Conservation (phyloP, 2,113 vertebrate genomes). For the Strix uralensis region DNA sequence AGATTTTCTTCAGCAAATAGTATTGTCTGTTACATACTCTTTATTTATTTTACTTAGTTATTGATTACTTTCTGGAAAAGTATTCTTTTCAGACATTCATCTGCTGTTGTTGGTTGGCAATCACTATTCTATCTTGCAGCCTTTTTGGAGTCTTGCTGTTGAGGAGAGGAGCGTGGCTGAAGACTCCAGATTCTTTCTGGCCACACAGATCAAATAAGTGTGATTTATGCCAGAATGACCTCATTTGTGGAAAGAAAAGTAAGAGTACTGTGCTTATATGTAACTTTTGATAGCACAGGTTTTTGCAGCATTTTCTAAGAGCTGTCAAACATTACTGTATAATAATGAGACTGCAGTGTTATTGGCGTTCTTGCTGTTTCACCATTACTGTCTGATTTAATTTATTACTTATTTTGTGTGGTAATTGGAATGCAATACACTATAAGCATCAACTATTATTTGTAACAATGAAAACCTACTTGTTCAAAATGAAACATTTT, state of each 20-base stretch:
- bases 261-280: neutral
- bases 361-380: neutral
- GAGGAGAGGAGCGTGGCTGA: neutral
- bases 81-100: neutral
- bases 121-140: neutral
- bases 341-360: neutral
- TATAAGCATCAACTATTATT: neutral
- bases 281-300: neutral
- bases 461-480: neutral
- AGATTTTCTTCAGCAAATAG: neutral
- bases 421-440: neutral
- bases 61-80: neutral
- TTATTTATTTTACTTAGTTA: neutral
- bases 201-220: neutral
- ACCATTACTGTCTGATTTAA: neutral
- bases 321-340: neutral
- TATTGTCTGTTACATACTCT: neutral
- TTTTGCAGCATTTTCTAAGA: neutral
- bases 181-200: neutral
- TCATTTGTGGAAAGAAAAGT: neutral
- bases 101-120: neutral
- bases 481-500: neutral
- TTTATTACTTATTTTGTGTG: neutral
- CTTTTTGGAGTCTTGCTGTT: accelerated
- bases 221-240: neutral